Percentiles rank a stretch among this genome's conserved stretches.
phyloP scores from a whole-genome alignment of 2,113 vertebrate species.

The Catharus bicknelli region DNA sequence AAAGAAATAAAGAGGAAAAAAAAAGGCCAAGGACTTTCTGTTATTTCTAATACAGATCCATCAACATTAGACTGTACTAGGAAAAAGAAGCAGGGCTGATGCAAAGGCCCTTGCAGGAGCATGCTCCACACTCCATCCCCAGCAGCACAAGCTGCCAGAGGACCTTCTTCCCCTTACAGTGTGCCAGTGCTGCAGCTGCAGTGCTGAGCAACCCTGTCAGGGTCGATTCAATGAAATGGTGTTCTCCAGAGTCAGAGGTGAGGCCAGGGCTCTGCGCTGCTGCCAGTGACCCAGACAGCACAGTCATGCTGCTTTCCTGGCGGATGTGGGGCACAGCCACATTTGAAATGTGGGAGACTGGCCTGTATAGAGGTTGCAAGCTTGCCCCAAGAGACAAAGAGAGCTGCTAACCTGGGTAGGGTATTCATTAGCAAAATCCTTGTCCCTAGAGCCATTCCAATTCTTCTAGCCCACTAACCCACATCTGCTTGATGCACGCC shows the following conservation, averaged over 20 bases:
- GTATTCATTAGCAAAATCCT: background rate
- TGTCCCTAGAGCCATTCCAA: background rate
- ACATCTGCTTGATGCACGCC: background rate
- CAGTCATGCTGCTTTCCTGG: background rate
- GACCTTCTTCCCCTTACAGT: background rate
- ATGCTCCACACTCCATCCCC: background rate
- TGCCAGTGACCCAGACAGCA: background rate
- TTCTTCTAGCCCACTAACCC: background rate
- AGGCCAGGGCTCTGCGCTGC: background rate
- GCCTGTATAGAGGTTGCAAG: background rate
- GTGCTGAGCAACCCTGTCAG: background rate
- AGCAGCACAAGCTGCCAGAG: background rate
- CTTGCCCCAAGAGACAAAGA: background rate
- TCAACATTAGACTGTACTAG: background rate
- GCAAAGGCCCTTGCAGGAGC: background rate
- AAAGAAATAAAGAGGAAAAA: background rate
- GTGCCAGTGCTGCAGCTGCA: background rate
- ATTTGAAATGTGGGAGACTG: background rate
- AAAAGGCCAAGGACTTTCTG: slow-evolving; percentile 23
- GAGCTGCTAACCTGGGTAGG: background rate
- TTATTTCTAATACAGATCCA: background rate
- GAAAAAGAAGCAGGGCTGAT: background rate
- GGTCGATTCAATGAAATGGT: background rate
- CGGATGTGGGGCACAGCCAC: background rate
- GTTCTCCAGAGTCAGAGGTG: background rate